Evolutionary conservation across 2,888 invertebrate genomes (phyloP).

Genomic region (Pyrochroa serraticornis): DNA sequence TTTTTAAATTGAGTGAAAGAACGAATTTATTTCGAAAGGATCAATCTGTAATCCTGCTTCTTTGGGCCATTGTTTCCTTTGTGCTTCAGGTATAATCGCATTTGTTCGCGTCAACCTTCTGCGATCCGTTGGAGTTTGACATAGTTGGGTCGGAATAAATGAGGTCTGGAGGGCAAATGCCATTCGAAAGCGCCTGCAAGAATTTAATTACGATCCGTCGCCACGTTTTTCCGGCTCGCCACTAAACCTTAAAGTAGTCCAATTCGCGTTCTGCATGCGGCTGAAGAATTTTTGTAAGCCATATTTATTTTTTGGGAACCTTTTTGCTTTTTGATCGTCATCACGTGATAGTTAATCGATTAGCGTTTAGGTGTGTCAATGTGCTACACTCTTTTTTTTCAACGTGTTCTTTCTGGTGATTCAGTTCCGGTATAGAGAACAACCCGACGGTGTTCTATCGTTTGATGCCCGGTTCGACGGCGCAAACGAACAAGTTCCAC

Average conservation of each 20-base stretch:
- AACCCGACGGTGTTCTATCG: conserved; percentile 96
- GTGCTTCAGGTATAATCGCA: no score
- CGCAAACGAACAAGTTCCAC: conserved; percentile 94
- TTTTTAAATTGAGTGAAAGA: no score
- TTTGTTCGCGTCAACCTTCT: no score
- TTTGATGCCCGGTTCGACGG: conserved; percentile 93
- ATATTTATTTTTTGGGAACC: conserved; percentile 41
- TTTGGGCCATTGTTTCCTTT: no score
- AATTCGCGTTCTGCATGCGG: conserved; percentile 49
- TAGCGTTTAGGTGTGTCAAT: conserved; percentile 23
- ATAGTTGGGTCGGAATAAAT: no score
- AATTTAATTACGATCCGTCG: no score
- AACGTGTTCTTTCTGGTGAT: conserved; percentile 34
- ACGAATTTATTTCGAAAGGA: no score
- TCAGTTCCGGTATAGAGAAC: conserved; percentile 94
- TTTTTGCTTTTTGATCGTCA: conserved; percentile 48
- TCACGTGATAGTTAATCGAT: conserved; percentile 34
- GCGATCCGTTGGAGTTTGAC: no score
- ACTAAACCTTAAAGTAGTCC: conserved; percentile 22
- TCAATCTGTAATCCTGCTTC: no score
- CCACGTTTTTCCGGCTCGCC: no score
- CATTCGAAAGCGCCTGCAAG: no score
- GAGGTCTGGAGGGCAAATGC: no score
- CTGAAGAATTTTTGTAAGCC: conserved; percentile 56
- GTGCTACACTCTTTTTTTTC: conserved; percentile 21